Percentiles rank a stretch among this genome's conserved stretches.
Conservation (phyloP, 2,888 invertebrate species). For the Yponomeuta evonymella region DNA sequence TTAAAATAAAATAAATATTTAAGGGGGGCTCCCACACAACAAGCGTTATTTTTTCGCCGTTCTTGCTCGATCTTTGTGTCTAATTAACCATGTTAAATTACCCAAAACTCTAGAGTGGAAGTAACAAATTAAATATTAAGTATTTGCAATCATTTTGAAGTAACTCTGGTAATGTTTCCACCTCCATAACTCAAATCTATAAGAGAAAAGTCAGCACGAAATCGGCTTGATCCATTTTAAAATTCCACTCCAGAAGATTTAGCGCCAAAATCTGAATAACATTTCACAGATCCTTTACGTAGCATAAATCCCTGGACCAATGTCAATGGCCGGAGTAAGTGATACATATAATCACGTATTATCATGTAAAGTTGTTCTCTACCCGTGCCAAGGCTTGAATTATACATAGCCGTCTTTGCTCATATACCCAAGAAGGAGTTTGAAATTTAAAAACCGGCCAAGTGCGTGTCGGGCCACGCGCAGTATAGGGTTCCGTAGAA, state of each 20-base stretch:
- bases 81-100: no score
- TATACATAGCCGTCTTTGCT: not conserved
- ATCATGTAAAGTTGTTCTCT: not conserved
- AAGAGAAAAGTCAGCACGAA: not conserved
- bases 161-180: no score
- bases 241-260: not conserved
- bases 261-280: not conserved
- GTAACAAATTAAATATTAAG: no score
- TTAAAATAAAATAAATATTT: no score
- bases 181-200: no score
- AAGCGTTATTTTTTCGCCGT: no score
- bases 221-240: not conserved
- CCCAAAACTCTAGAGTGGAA: no score
- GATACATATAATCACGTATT: not conserved
- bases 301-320: not conserved
- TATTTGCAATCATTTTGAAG: no score
- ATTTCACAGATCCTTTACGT: not conserved
- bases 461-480: no score
- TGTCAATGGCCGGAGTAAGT: not conserved
- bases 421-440: not conserved
- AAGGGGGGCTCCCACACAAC: no score
- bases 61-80: no score
- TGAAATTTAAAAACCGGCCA: not conserved
- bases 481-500: no score
- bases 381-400: not conserved